Evolutionary conservation across 2,888 invertebrate genomes (phyloP), one percentile per base, ranked within the genome.

Genomic region (Cosmopolites sordidus): DNA sequence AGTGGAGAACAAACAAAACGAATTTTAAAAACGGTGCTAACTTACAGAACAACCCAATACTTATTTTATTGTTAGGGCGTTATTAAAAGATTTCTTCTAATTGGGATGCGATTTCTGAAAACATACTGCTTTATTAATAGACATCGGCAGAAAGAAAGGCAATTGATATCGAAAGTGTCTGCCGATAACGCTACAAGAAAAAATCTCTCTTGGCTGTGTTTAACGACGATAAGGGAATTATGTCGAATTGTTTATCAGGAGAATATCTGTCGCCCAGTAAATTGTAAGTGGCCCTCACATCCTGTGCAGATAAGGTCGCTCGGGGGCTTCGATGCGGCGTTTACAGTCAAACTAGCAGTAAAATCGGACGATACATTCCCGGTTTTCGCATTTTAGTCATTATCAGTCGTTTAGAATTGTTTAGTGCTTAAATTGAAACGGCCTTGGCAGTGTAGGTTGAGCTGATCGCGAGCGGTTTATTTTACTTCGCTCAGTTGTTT

Each of bases 291-390:
- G 11, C 61, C 60, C 56, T 62, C 59, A 58, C 63, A 66, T 66
- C 65, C 65, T 66, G 60, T 60, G 51, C 39, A 60, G 62, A 66
- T 64, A 64, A 64, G 51, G 22, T 22, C 14, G 18, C 6, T 18
- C 33, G 17, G 16, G 16, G 43, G 11, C n/a, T 8, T 27, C 37
- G 45, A 5, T n/a, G 4, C 33, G 33, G 9, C 9, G 27, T 27
- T 27, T 27, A 27, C 6, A 27, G 9, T 9, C 5, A 33, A 33
- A 33, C 33, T n/a, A 11, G 5, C 12, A 11, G 33, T 33, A 33
- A 33, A 33, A 33, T 9, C 27, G 6, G 27, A 9, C 27, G 27
- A 27, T 27, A 41, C 44, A 50, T 54, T 54, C 44, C 53, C 16
- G 27, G 48, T 48, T 53, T 53, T 30, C 43, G 48, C 39, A 47